These are phyloP conservation scores for Anoplolepis gracilipes DNA, from an alignment of 1,140 invertebrate species.

Conservation along the genomic window DNA sequence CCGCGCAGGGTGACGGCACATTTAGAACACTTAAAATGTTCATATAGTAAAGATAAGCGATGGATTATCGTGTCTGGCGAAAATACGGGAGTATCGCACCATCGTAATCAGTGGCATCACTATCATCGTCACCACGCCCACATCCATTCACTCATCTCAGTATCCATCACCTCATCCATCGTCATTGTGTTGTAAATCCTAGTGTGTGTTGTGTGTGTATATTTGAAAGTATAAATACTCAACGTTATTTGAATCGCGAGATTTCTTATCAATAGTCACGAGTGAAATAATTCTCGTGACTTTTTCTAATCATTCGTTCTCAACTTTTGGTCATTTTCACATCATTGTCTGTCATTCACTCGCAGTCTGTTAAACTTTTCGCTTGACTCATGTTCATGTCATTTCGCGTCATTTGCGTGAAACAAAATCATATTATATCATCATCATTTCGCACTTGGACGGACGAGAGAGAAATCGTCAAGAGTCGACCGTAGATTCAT, in stretches of 20 bases:
- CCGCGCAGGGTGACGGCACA: conserved; percentile 27
- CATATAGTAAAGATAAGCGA: conserved; percentile 37
- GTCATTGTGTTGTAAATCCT: conserved; percentile 83
- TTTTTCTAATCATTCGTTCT: conserved; percentile 68
- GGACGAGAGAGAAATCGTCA: conserved; percentile 69
- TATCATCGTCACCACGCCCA: conserved; percentile 67
- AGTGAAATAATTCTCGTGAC: conserved; percentile 75
- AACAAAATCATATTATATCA: conserved; percentile 53
- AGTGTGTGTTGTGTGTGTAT: conserved; percentile 84
- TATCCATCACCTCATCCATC: conserved; percentile 72
- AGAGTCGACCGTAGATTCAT: conserved; percentile 63
- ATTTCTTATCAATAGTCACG: conserved; percentile 68
- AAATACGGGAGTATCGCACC: conserved; percentile 67
- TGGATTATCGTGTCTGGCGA: conserved; percentile 71
- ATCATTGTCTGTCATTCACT: conserved; percentile 7
- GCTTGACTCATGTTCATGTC: conserved; percentile 38
- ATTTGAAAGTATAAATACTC: conserved; percentile 86
- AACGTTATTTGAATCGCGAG: conserved; percentile 83
- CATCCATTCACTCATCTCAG: conserved; percentile 69
- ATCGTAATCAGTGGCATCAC: conserved; percentile 74
- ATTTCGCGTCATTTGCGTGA: conserved; percentile 19
- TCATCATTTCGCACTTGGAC: conserved; percentile 58
- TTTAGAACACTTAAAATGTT: neutral
- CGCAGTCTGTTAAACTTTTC: neutral
- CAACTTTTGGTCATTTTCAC: conserved; percentile 52